Percentiles rank a stretch among this genome's conserved stretches.
Conservation (phyloP, 2,113 vertebrate species). For the Mormoops blainvillei region DNA sequence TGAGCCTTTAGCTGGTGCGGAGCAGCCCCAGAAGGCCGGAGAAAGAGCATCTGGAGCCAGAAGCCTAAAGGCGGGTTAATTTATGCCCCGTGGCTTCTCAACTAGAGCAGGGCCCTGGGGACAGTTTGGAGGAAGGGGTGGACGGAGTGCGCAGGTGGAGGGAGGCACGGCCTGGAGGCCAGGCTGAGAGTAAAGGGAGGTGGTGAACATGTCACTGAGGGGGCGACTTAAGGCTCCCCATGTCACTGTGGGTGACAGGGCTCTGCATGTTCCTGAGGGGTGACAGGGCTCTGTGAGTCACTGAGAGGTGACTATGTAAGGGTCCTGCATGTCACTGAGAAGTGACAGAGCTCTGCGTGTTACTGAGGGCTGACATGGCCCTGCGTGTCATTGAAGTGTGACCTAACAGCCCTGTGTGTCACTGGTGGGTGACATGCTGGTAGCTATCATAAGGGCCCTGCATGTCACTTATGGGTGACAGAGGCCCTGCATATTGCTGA, state of each 20-base stretch:
- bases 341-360: background rate
- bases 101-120: background rate
- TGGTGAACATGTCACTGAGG: background rate
- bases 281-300: background rate
- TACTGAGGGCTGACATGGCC: background rate
- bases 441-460: background rate
- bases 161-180: background rate
- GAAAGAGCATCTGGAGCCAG: background rate
- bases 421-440: background rate
- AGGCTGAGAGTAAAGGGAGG: too few species aligned
- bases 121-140: background rate
- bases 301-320: background rate
- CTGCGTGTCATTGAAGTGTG: background rate
- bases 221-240: background rate
- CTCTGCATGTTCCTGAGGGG: background rate
- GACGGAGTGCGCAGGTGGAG: background rate
- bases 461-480: too few species aligned
- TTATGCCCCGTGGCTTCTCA: background rate
- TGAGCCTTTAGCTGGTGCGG: background rate
- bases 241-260: background rate
- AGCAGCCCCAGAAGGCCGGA: background rate
- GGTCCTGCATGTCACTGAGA: background rate
- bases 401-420: background rate
- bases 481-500: background rate
- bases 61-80: accelerated